Evolutionary conservation across 2,888 invertebrate genomes (phyloP), one percentile per base, ranked within the genome.

Genomic region (Noctua fimbriata): DNA sequence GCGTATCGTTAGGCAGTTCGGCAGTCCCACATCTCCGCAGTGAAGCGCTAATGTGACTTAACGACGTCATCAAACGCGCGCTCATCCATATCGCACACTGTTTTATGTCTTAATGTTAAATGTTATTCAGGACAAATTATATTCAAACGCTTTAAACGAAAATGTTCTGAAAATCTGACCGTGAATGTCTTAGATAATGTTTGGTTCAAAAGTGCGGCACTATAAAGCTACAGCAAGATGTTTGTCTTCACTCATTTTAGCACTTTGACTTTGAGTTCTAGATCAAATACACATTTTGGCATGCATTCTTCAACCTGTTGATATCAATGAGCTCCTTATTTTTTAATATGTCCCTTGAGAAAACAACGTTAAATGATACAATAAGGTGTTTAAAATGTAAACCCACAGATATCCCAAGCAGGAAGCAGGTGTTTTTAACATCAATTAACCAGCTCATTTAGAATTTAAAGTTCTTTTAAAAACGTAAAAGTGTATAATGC

Each of bases 21-120:
- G 14, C 66, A n/a, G 66, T 2, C 60, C 14, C 63, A 65, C 82
- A 18, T 65, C 52, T 70, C 72, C 44, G 65, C 65, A 18, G 58
- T 49, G 41, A 44, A n/a, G 60, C 82, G 79, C 74, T 82, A 36
- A 82, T 79, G 63, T 73, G 44, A 52, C 79, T 36, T 65, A 52
- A 65, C 82, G 74, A 79, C 63, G 74, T 55, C 73, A 52, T 73
- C 63, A 73, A 73, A 63, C 32, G 32, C 28, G 28, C 73, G 58
- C 81, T 47, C 41, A 18, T 9, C 60, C 73, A 60, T 81, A 63
- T 79, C 52, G 73, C n/a, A 52, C 41, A 24, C 16, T 81, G 28
- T n/a, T 52, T 73, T 36, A 47, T 73, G 63, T 10, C 18, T 44
- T 28, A 75, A 41, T 41, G 28, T 44, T 65, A n/a, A 65, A 81